Evolutionary conservation across 2,888 invertebrate genomes (phyloP), one percentile per base, ranked within the genome.

Genomic region (Micoletzkya japonica): DNA sequence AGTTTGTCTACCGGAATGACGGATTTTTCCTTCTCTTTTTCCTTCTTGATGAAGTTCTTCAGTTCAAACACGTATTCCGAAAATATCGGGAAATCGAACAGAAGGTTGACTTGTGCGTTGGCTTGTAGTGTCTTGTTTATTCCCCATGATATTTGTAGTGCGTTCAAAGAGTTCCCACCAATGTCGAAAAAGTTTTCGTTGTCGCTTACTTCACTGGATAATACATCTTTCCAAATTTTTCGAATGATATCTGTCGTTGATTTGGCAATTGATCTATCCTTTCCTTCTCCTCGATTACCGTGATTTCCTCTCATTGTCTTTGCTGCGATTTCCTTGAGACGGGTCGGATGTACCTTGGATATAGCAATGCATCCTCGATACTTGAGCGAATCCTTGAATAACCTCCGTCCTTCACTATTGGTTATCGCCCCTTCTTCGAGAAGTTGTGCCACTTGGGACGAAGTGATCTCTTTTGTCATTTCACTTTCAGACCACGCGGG

Each of bases 91-190:
- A 76, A 59, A 6, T 77, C 74, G 58, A 81, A 77, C 7, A 83
- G 50, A 6, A 72, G 67, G 37, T 77, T 74, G 1, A 79, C 76
- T 28, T 74, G 49, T 1, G 77, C 50, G 24, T 49, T 36, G 14
- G 69, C 64, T 7, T 69, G 61, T 2, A 76, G 50, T 10, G 70
- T 34, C 26, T 77, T 71, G 37, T 80, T 72, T 0, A 81, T 70
- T n/a, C 72, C 69, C 83, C 82, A 82, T 7, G 74, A 72, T n/a
- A 82, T 69, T 71, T 81, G 81, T 4, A 83, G 66, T 2, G 77
- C 83, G 63, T 75, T 82, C 28, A 83, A 70, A 10, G 83, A 83
- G 67, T 83, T 77, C 0, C 83, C 83, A 49, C 83, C 83, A 6
- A 78, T 71, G 1, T 71, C 73, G 72, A 82, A 83, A 60, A 83